phyloP scores from a whole-genome alignment of 2,113 vertebrate genomes.

The Pituophis catenifer region DNA sequence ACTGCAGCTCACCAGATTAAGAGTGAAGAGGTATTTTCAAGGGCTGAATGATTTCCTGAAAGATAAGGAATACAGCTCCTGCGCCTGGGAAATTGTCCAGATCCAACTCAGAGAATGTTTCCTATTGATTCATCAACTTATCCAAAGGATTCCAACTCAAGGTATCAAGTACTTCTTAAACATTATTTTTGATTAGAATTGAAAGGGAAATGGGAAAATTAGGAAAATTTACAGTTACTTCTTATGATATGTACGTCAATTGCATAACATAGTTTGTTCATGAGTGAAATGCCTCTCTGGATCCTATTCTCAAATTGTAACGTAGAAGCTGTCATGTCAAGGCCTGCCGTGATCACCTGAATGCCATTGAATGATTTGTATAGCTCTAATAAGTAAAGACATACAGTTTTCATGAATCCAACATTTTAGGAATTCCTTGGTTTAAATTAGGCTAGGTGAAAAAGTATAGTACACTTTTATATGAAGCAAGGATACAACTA shows the following conservation, averaged over 20 bases:
- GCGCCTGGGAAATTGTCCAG: conserved; percentile 25
- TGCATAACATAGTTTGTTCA: rapidly evolving
- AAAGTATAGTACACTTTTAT: not conserved
- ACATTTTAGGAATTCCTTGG: not conserved
- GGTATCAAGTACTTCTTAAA: no score
- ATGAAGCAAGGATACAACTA: not conserved
- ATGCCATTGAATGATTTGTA: rapidly evolving
- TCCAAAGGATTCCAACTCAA: no score
- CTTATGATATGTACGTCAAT: no score
- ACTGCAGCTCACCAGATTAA: not conserved
- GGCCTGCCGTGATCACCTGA: not conserved
- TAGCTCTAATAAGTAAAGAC: not conserved
- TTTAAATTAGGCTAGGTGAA: not conserved
- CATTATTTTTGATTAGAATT: no score
- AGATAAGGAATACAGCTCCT: not conserved
- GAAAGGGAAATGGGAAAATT: no score
- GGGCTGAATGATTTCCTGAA: conserved; percentile 24
- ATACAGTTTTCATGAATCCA: not conserved
- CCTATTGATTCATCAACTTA: no score
- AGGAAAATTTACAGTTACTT: no score
- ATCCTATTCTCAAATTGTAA: not conserved
- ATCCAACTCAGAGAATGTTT: conserved; percentile 32
- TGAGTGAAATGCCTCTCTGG: not conserved
- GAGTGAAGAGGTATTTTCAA: conserved; percentile 37
- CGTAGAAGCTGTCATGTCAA: not conserved